These are phyloP conservation scores for Actinostola sp. DNA, from an alignment of 92 coral and sea anemone species.

Conservation along the genomic window DNA sequence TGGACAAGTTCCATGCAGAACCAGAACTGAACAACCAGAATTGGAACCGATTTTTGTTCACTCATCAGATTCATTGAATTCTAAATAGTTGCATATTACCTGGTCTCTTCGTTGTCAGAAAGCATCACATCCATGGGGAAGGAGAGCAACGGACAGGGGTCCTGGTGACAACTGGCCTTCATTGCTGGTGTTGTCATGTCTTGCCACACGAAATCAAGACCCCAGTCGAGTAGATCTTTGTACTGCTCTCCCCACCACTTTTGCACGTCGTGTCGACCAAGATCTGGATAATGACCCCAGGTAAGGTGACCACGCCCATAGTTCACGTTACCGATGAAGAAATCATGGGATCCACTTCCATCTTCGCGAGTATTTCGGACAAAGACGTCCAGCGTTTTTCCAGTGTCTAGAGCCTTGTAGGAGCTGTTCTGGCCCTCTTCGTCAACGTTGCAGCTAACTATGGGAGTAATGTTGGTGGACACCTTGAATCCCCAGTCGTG, in stretches of 20 bases:
- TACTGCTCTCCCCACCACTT: constrained; percentile 89
- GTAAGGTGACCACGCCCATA: constrained; percentile 81
- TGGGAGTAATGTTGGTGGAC: constrained; percentile 76
- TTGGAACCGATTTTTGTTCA: no score
- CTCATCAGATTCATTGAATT: no score
- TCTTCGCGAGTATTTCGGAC: constrained; percentile 65
- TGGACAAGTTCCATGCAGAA: no score
- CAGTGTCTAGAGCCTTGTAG: constrained; percentile 72
- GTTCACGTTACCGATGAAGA: constrained; percentile 68
- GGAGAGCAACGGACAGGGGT: constrained; percentile 65
- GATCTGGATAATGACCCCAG: constrained; percentile 83
- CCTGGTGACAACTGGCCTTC: constrained; percentile 80
- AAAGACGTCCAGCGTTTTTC: constrained; percentile 45
- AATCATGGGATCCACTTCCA: constrained; percentile 60
- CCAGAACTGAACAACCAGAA: no score
- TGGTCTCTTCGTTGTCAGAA: constrained; percentile 67
- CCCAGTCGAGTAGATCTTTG: constrained; percentile 80
- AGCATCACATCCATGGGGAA: constrained; percentile 82
- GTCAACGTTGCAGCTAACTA: constrained; percentile 68
- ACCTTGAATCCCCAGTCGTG: constrained; percentile 78
- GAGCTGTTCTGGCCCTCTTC: constrained; percentile 65
- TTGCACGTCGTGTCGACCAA: constrained; percentile 70
- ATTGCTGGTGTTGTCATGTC: constrained; percentile 87
- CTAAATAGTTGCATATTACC: constrained; percentile 42
- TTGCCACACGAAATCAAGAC: constrained; percentile 81